A percentile compares a stretch with the other conserved stretches of the same genome.
Conservation (phyloP, 1,140 invertebrate genomes). For the Odontomachus brunneus region DNA sequence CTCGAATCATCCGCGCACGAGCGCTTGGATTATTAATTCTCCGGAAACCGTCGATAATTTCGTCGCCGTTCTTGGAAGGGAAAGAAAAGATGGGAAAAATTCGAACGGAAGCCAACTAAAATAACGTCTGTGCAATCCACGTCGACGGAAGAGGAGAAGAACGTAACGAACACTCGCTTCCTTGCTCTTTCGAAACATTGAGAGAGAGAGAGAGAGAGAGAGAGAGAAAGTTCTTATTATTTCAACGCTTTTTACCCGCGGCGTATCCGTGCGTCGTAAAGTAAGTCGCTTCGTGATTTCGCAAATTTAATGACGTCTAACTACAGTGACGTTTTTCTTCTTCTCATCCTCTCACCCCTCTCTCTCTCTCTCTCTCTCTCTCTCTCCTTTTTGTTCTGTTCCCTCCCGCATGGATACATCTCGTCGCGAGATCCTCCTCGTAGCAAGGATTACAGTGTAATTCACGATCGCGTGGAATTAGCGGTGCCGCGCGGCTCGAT, state of each 20-base stretch:
- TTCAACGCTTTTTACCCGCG: not conserved
- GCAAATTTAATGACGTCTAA: not conserved
- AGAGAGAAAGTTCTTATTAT: not conserved
- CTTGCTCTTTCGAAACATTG: not conserved
- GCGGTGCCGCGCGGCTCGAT: not conserved
- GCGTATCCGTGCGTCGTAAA: constrained; percentile 1
- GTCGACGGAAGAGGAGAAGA: not conserved
- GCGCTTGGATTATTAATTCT: constrained; percentile 28
- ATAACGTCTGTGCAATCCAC: constrained; percentile 2
- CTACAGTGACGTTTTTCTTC: too few species aligned
- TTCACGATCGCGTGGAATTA: too few species aligned
- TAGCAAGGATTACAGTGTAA: too few species aligned
- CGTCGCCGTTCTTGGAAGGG: not conserved
- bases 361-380: too few species aligned
- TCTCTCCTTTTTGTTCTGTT: too few species aligned
- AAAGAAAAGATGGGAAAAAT: not conserved
- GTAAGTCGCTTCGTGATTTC: not conserved
- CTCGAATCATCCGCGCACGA: not conserved
- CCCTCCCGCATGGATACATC: too few species aligned
- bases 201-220: not conserved
- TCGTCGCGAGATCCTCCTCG: too few species aligned
- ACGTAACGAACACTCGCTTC: not conserved
- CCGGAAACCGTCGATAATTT: constrained; percentile 29
- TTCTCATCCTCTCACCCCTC: too few species aligned
- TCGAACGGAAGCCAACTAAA: not conserved